These are phyloP conservation scores for Meteorus cinctellus DNA, from an alignment of 2,888 invertebrate genomes.

Conservation along the genomic window DNA sequence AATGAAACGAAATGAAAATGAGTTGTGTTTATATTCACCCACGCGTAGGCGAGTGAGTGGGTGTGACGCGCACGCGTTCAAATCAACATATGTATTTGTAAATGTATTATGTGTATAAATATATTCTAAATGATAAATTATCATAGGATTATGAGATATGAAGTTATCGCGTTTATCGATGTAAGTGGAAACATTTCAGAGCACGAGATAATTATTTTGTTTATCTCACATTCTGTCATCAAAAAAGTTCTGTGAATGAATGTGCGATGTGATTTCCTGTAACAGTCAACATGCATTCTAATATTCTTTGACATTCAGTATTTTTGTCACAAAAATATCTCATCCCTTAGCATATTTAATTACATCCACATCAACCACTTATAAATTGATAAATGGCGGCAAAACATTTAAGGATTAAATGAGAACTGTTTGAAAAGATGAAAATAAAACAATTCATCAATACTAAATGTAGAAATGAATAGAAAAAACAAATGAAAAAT, in stretches of 20 bases:
- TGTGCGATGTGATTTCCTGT: too few species aligned
- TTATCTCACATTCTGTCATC: not conserved
- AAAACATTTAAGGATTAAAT: not conserved
- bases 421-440: not conserved
- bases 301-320: too few species aligned
- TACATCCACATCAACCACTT: too few species aligned
- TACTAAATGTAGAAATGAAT: not conserved
- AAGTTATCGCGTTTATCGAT: not conserved
- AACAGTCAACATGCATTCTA: too few species aligned
- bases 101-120: not conserved
- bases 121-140: not conserved
- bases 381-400: too few species aligned
- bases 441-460: not conserved
- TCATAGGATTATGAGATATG: not conserved
- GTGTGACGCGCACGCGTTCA: slow-evolving; percentile 15
- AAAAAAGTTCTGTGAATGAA: not conserved
- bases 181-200: too few species aligned
- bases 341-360: too few species aligned
- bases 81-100: slow-evolving; percentile 3
- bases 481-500: not conserved
- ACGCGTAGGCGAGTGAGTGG: slow-evolving; percentile 15
- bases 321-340: too few species aligned
- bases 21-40: slow-evolving; percentile 17
- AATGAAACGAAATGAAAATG: slow-evolving; percentile 24
- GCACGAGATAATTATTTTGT: not conserved